Conservation (phyloP, 2,888 invertebrate species). For the Galeopsomyia nigrocyanea region DNA sequence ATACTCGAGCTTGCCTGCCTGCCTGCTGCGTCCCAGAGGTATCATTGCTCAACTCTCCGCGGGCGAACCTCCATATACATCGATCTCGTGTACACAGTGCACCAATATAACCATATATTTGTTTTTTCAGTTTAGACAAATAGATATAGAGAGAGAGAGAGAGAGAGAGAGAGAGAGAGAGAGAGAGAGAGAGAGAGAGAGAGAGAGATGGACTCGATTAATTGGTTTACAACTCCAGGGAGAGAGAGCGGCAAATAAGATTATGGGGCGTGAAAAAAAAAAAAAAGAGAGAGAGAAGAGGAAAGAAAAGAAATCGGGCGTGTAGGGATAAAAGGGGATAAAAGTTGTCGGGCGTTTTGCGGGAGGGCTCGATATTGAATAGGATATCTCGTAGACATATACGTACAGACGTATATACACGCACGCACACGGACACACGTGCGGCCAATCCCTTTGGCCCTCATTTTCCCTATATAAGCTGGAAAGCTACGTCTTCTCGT, state of each 20-base stretch:
- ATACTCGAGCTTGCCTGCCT: neutral
- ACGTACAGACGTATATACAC: too few species aligned
- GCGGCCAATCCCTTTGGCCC: neutral
- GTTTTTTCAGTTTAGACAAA: too few species aligned
- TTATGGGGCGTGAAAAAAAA: neutral
- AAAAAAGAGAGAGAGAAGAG: neutral
- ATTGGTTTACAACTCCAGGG: neutral
- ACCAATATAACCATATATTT: too few species aligned
- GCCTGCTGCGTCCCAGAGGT: slow-evolving; percentile 37
- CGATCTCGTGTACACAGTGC: neutral
- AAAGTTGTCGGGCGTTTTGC: slow-evolving; percentile 37
- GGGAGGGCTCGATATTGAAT: slow-evolving; percentile 43
- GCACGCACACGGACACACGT: neutral
- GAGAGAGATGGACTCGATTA: neutral
- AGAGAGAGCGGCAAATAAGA: neutral
- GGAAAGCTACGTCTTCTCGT: too few species aligned
- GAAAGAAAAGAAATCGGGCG: neutral
- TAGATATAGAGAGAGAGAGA: neutral
- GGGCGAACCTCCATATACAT: neutral
- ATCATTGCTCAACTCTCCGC: slow-evolving; percentile 38
- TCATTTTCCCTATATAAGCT: neutral
- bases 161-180: neutral
- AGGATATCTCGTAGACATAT: slow-evolving; percentile 21
- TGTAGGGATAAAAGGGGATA: neutral
- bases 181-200: neutral